These are phyloP conservation scores for Biston stratarius DNA, from an alignment of 2,888 invertebrate genomes.

Conservation along the genomic window DNA sequence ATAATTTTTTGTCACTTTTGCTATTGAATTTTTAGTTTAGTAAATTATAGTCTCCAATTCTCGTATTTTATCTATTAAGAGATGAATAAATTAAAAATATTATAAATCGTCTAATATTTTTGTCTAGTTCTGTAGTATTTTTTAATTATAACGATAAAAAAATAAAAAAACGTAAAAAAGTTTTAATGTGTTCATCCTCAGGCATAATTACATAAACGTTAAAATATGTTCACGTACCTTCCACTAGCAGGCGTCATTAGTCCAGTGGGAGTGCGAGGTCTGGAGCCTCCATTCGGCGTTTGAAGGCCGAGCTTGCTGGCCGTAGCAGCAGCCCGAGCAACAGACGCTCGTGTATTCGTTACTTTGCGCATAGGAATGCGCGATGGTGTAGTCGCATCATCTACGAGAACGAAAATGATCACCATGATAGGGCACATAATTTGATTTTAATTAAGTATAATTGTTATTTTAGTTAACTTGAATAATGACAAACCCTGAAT, in stretches of 20 bases:
- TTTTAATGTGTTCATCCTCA: constrained; percentile 27
- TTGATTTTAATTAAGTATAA: neutral
- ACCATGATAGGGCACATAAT: too few relatives aligned
- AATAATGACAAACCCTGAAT: neutral
- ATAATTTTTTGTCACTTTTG: neutral
- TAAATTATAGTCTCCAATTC: neutral
- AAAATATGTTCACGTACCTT: constrained; percentile 84
- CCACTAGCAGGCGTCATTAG: constrained; percentile 91
- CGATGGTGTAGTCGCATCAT: constrained; percentile 91
- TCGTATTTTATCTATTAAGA: neutral
- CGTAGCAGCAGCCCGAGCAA: constrained; percentile 86
- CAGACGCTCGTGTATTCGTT: constrained; percentile 85
- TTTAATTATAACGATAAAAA: neutral
- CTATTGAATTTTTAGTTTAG: neutral
- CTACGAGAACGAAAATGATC: constrained; percentile 63
- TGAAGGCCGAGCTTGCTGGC: constrained; percentile 86
- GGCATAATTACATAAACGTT: neutral
- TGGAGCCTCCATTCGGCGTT: constrained; percentile 88
- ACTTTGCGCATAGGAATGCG: constrained; percentile 93
- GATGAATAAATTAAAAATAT: constrained; percentile 2
- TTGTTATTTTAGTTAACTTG: neutral
- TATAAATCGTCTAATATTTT: neutral
- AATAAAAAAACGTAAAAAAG: neutral
- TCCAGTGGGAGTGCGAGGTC: constrained; percentile 92
- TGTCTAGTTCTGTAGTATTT: neutral